A percentile compares a stretch with the other conserved stretches of the same genome.
phyloP scores from a whole-genome alignment of 2,797 vertebrate genomes.

The Eidolon dupreanum region DNA sequence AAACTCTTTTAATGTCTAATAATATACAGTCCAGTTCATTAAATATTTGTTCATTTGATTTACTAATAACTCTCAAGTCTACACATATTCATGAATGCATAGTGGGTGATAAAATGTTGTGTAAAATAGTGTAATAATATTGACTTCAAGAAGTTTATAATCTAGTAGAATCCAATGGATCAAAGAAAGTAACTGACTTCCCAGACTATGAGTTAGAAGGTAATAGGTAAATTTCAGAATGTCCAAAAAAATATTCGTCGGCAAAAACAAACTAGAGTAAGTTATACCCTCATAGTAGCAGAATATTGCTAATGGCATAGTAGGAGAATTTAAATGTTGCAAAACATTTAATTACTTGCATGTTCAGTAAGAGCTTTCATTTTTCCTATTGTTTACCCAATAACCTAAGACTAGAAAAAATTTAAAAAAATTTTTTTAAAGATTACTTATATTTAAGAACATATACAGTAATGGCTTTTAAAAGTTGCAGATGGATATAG shows the following conservation, averaged over 20 bases:
- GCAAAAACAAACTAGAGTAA: not conserved
- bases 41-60: slow-evolving; percentile 24
- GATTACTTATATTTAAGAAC: not conserved
- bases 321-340: not conserved
- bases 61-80: not conserved
- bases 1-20: not conserved
- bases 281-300: not conserved
- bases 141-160: slow-evolving; percentile 1
- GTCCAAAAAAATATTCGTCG: not conserved
- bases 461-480: not conserved
- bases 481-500: not conserved
- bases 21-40: not conserved
- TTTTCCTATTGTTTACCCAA: not conserved
- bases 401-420: slow-evolving; percentile 7
- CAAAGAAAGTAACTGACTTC: not conserved
- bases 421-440: not conserved
- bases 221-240: not conserved
- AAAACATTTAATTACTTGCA: not conserved
- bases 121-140: not conserved
- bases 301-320: not conserved
- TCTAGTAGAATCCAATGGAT: not conserved
- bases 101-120: not conserved
- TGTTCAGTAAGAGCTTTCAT: not conserved
- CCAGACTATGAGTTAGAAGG: not conserved
- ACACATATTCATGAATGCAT: not conserved